A percentile compares a stretch with the other conserved stretches of the same genome.
Conservation (phyloP, 1,140 invertebrate species). For the Branchinecta lindahli region DNA sequence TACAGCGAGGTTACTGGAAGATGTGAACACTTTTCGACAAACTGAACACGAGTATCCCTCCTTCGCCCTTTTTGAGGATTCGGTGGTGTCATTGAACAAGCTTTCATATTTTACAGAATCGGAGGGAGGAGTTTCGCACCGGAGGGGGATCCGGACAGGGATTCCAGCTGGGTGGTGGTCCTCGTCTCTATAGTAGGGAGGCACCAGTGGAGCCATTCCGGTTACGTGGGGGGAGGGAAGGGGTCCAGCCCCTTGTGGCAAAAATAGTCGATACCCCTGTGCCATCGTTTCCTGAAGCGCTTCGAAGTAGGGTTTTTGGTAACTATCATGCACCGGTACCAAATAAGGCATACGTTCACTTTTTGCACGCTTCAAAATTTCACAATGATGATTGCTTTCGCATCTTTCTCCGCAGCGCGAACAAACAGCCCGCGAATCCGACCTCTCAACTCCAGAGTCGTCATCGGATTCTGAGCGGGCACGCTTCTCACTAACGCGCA, state of each 20-base stretch:
- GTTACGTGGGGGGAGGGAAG: background rate
- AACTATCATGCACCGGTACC: background rate
- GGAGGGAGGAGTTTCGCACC: background rate
- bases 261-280: conserved; percentile 2
- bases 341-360: background rate
- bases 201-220: background rate
- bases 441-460: background rate
- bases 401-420: background rate
- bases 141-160: background rate
- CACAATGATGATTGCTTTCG: background rate
- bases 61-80: background rate
- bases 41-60: conserved; percentile 19
- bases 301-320: background rate
- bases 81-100: background rate
- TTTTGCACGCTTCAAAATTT: background rate
- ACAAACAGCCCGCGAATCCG: background rate
- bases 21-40: conserved; percentile 20
- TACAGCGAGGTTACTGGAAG: conserved; percentile 19
- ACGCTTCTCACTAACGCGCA: conserved; percentile 17
- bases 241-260: background rate
- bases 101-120: background rate
- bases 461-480: background rate
- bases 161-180: background rate
- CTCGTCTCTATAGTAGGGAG: background rate
- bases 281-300: background rate